Evolutionary conservation across 2,113 vertebrate species (phyloP).

Genomic region (Laticauda colubrina): DNA sequence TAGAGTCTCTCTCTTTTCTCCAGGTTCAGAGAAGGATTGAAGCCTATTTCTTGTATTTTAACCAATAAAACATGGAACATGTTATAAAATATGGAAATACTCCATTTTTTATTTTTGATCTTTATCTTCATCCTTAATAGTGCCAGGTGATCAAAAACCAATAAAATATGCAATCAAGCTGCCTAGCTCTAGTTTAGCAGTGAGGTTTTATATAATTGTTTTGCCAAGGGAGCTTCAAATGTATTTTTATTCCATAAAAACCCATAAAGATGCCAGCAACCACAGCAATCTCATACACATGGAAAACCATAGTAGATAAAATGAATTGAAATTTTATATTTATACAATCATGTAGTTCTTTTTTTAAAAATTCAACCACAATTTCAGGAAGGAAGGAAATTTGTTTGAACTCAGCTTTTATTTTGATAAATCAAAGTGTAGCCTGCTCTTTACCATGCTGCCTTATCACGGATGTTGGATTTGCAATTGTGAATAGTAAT

Average conservation of each 20-base stretch:
- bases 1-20: not conserved
- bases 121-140: not conserved
- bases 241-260: constrained; percentile 4
- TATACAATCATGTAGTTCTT: not conserved
- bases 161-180: not conserved
- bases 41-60: not conserved
- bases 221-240: not conserved
- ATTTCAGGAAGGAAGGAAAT: constrained; percentile 6
- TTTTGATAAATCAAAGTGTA: not conserved
- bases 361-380: not conserved
- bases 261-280: not conserved
- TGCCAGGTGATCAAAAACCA: not conserved
- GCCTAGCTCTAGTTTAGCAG: not conserved
- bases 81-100: not conserved
- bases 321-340: constrained; percentile 1
- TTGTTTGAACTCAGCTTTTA: constrained; percentile 5
- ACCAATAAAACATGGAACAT: not conserved
- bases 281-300: not conserved
- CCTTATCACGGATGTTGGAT: not conserved
- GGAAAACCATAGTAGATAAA: not conserved
- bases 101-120: not conserved
- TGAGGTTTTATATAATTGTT: not conserved
- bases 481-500: not conserved
- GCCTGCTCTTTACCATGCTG: not conserved
- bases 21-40: not conserved